Percentiles rank a stretch among this genome's conserved stretches.
phyloP scores from a whole-genome alignment of 2,113 vertebrate genomes.

The Archocentrus centrarchus region DNA sequence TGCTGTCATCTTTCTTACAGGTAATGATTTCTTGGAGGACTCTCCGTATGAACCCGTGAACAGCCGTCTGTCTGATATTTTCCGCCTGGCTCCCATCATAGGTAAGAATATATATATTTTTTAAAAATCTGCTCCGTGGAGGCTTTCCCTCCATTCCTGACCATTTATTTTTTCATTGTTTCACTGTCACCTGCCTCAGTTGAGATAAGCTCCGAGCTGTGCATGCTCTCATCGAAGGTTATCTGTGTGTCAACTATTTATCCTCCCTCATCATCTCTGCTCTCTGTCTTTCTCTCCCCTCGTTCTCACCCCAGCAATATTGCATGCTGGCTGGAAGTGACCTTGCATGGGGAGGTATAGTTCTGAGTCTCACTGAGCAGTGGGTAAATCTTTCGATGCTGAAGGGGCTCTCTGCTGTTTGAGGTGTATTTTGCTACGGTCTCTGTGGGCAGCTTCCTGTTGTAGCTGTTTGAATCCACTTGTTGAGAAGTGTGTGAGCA shows the following conservation, averaged over 20 bases:
- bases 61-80: conserved; percentile 93
- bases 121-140: background rate
- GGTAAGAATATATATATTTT: conserved; percentile 80
- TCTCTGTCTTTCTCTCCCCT: conserved; percentile 23
- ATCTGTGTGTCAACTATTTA: conserved; percentile 50
- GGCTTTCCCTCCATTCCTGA: background rate
- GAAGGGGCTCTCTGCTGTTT: background rate
- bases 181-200: background rate
- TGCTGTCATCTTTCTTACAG: conserved; percentile 72
- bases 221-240: conserved; percentile 46
- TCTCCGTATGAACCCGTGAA: conserved; percentile 94
- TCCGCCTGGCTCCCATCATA: conserved; percentile 91
- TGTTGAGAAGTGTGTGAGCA: conserved; percentile 46
- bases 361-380: conserved; percentile 65
- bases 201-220: conserved; percentile 26
- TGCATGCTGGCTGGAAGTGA: conserved; percentile 69
- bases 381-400: conserved; percentile 8
- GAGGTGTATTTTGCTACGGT: background rate
- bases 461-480: conserved; percentile 33
- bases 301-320: conserved; percentile 32
- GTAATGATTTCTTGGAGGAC: conserved; percentile 93
- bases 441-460: background rate
- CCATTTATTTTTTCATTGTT: background rate
- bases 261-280: conserved; percentile 40
- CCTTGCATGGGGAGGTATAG: conserved; percentile 73